Conservation (phyloP, 2,888 invertebrate genomes). For the Syrista parreyssii region DNA sequence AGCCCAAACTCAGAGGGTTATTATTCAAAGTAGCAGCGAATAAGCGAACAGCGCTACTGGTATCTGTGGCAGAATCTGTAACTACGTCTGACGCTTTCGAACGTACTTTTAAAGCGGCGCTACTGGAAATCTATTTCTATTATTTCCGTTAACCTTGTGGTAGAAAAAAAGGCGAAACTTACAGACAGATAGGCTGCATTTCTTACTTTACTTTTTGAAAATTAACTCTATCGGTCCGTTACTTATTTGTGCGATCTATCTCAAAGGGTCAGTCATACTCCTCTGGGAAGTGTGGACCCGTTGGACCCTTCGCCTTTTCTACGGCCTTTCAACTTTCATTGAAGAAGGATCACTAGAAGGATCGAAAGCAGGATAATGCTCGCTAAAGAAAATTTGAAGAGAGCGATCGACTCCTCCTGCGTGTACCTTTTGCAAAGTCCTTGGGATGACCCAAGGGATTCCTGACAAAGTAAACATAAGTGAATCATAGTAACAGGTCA, state of each 20-base stretch:
- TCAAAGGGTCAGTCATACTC: not conserved
- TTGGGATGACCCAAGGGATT: not conserved
- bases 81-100: not conserved
- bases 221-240: not conserved
- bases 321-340: not conserved
- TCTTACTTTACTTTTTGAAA: not conserved
- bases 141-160: not conserved
- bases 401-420: not conserved
- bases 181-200: not conserved
- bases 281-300: not conserved
- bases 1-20: not conserved
- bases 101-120: not conserved
- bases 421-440: not conserved
- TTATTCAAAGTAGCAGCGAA: not conserved
- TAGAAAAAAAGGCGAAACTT: not conserved
- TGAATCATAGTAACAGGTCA: not conserved
- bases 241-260: too few relatives aligned
- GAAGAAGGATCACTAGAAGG: not conserved
- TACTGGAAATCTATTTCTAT: slow-evolving; percentile 31
- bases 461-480: not conserved
- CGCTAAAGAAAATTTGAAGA: not conserved
- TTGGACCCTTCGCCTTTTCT: not conserved
- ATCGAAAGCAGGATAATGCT: not conserved
- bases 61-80: not conserved
- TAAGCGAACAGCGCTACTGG: not conserved